Base-by-base conservation (phyloP, 2,888 invertebrate species). In the Lochmaea capreae region DNA sequence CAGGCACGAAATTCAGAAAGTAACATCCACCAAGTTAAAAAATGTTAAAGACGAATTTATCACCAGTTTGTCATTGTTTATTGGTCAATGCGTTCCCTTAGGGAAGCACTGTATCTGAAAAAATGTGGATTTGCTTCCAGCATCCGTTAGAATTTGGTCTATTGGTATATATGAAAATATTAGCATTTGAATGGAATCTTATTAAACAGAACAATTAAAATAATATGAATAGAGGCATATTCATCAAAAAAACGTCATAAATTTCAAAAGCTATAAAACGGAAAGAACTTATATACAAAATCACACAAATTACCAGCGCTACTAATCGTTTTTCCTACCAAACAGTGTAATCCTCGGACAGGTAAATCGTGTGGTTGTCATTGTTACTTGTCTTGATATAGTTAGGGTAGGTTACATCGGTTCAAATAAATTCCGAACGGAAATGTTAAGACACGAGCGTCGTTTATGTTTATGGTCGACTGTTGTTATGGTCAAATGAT, bases 401-500 rank as follows among this genome's bases (percentile, higher is more conserved):
- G 83, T 85, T 85, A 81, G 86, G 86, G 85, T 85, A 86, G 85
- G 85, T 85, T 83, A 71, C 81, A 83, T 81, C 79, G 61, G 81
- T 71, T 80, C 84, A 83, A 74, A 46, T 59, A 76, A 80, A 67
- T 71, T 63, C 67, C 71, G 70, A 70, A 68, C 65, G 74, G 11
- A 14, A 14, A 57, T n/a, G 10, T 18, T 11, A 42, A 16, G 18
- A 42, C 26, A 11, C 26, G 26, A 58, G 22, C 9, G 58, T 1
- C n/a, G 49, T 52, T 54, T 11, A 58, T 58, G 18, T 58, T 26
- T 11, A 26, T 72, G 84, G 80, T 63, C 83, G 73, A 79, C 81
- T 84, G 83, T 75, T 86, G 85, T 85, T 86, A 84, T 85, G 86
- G 85, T 85, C 84, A 85, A 84, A 85, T 85, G 85, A 85, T 84